Conservation (phyloP, 1,140 invertebrate genomes). For the Nasonia vitripennis region DNA sequence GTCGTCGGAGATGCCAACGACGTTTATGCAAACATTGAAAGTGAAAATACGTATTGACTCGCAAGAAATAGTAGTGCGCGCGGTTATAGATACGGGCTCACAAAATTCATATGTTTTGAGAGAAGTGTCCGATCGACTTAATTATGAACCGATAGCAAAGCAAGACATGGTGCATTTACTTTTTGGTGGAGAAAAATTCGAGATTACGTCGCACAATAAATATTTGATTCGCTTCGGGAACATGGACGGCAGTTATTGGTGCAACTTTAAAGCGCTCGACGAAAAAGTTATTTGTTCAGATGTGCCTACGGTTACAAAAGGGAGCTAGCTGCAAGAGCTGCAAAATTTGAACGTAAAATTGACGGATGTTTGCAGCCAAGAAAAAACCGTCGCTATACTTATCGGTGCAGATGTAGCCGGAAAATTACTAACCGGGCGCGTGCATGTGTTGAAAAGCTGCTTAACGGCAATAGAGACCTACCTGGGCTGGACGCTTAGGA, state of each 20-base stretch:
- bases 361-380: slow-evolving; percentile 33
- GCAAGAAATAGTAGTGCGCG: slow-evolving; percentile 17
- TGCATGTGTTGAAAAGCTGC: neutral
- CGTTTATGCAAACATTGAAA: slow-evolving; percentile 47
- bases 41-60: slow-evolving; percentile 14
- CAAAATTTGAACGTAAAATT: slow-evolving; percentile 49
- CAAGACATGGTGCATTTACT: slow-evolving; percentile 35
- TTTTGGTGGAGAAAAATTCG: neutral
- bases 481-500: neutral
- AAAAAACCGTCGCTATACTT: slow-evolving; percentile 54
- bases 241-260: slow-evolving; percentile 38
- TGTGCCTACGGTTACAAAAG: neutral
- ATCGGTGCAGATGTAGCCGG: slow-evolving; percentile 58
- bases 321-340: slow-evolving; percentile 45
- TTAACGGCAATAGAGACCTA: neutral
- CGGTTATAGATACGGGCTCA: slow-evolving; percentile 28
- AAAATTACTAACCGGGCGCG: neutral
- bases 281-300: slow-evolving; percentile 51
- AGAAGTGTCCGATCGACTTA: slow-evolving; percentile 4
- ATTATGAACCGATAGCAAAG: neutral
- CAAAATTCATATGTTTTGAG: slow-evolving; percentile 44
- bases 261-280: slow-evolving; percentile 52
- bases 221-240: slow-evolving; percentile 35
- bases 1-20: neutral
- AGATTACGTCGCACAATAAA: slow-evolving; percentile 9